Percentiles rank a stretch among this genome's conserved stretches.
phyloP scores from a whole-genome alignment of 1,140 invertebrate genomes.

The Muscidifurax raptorellus region DNA sequence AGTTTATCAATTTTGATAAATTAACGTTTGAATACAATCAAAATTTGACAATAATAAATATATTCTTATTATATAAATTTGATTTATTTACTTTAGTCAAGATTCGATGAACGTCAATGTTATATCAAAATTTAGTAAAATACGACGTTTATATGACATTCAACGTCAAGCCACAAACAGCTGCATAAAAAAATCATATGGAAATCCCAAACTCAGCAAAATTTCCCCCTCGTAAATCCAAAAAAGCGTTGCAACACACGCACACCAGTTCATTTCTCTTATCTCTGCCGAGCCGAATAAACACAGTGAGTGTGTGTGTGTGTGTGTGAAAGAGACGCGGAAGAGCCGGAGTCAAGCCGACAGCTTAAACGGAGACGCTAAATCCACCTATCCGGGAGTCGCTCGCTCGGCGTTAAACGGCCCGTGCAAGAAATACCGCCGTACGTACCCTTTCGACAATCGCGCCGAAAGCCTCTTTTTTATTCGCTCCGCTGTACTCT shows the following conservation, averaged over 20 bases:
- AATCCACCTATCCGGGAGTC: constrained; percentile 42
- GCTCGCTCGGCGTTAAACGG: constrained; percentile 39
- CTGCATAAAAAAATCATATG: no score
- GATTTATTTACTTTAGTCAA: no score
- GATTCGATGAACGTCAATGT: no score
- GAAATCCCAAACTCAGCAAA: not conserved
- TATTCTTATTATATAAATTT: no score
- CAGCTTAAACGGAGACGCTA: constrained; percentile 27
- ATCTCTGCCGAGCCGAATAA: constrained; percentile 24
- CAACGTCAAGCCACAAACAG: no score
- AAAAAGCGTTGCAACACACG: not conserved
- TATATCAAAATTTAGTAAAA: no score
- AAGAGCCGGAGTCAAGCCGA: not conserved
- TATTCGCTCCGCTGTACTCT: not conserved
- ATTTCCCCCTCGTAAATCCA: not conserved
- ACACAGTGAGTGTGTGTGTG: no score
- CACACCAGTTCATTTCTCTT: constrained; percentile 4
- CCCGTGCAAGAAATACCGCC: constrained; percentile 47
- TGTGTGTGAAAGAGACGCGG: not conserved
- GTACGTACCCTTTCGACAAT: constrained; percentile 22
- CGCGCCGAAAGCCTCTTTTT: constrained; percentile 17
- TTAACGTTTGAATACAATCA: no score
- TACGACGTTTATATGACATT: no score
- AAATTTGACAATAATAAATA: no score
- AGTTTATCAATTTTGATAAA: no score